Percentiles rank a stretch among this genome's conserved stretches.
phyloP scores from a whole-genome alignment of 2,113 vertebrate genomes.

The Fulica atra region DNA sequence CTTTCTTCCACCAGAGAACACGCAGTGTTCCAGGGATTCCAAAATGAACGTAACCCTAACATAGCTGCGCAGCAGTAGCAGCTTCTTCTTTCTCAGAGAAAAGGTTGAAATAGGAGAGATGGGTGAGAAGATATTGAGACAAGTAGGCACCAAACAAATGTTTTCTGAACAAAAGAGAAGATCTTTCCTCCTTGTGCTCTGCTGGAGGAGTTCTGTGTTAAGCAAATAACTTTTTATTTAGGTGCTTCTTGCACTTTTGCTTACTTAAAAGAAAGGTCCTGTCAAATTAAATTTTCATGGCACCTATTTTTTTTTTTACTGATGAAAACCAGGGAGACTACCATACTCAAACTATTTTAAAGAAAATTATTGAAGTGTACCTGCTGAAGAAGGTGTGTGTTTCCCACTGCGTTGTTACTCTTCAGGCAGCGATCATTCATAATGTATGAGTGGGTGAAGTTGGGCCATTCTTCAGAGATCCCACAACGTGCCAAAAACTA shows the following conservation, averaged over 20 bases:
- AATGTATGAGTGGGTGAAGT: not conserved
- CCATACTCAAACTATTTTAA: not conserved
- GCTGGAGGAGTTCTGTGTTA: not conserved
- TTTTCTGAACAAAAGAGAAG: not conserved
- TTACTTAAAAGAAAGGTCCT: not conserved
- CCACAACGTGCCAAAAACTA: not conserved
- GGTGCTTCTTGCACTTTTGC: not conserved
- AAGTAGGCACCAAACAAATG: not conserved
- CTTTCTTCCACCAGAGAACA: not conserved
- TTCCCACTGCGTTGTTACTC: not conserved
- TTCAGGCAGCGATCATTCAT: accelerated
- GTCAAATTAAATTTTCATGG: not conserved
- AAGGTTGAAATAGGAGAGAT: not conserved
- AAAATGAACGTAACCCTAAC: not conserved
- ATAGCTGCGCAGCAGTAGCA: not conserved
- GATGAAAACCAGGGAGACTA: not conserved
- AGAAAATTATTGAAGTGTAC: not conserved
- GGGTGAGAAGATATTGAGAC: not conserved
- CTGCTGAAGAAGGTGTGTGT: not conserved
- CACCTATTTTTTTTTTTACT: not conserved
- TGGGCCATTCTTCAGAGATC: not conserved
- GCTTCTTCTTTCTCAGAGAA: not conserved
- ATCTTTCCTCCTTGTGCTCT: not conserved
- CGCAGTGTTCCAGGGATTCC: not conserved
- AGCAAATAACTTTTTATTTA: not conserved